Percentiles rank a stretch among this genome's conserved stretches.
These are phyloP conservation scores for Pogonognathellus flavescens DNA, from an alignment of 1,140 invertebrate genomes.

Conservation along the genomic window DNA sequence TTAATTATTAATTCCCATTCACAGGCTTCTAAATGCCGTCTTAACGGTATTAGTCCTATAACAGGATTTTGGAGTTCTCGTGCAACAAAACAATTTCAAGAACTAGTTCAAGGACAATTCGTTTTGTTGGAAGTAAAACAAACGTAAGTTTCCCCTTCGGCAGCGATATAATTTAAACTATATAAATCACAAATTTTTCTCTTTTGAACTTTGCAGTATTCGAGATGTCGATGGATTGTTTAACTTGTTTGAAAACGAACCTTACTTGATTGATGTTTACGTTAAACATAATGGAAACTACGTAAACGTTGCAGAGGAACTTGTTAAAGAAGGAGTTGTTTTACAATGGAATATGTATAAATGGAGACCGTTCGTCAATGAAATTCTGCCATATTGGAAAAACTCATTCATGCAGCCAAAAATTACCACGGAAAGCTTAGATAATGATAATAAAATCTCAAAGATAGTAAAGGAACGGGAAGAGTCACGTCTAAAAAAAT, in stretches of 20 bases:
- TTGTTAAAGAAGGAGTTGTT: conserved; percentile 16
- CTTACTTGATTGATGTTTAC: conserved; percentile 2
- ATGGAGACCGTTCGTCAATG: conserved; percentile 22
- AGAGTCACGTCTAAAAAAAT: conserved; percentile 5
- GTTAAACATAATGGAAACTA: conserved; percentile 20
- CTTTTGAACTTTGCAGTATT: neutral
- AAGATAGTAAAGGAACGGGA: neutral
- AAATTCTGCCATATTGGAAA: conserved; percentile 25
- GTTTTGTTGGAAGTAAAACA: conserved; percentile 9
- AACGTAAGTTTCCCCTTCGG: neutral
- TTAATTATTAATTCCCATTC: too few species aligned
- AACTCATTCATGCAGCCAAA: neutral
- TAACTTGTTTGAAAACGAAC: conserved; percentile 16
- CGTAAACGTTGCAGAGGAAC: neutral
- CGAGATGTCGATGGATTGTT: neutral
- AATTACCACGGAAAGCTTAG: neutral
- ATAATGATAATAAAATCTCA: neutral
- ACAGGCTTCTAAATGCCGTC: conserved; percentile 2
- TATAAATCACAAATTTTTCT: neutral
- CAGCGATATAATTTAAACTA: neutral
- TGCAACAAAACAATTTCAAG: neutral
- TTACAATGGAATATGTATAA: conserved; percentile 27
- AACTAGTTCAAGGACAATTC: conserved; percentile 9
- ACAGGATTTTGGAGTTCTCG: conserved; percentile 15
- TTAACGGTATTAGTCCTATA: conserved; percentile 17